These are phyloP conservation scores for Bombus soroeensis DNA, from an alignment of 1,140 invertebrate genomes.

Conservation along the genomic window DNA sequence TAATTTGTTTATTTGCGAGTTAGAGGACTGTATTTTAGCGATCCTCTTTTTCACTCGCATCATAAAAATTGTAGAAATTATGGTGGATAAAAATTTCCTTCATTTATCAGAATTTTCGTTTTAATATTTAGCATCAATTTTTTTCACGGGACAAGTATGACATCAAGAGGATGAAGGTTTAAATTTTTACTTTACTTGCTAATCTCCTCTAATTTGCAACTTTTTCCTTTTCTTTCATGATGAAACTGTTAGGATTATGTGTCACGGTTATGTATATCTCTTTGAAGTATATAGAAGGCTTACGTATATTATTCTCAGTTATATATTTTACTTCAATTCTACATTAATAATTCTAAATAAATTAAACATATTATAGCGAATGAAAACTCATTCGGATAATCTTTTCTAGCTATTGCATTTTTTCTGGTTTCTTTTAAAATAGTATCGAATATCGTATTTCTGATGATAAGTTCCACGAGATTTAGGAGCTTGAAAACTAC, in stretches of 20 bases:
- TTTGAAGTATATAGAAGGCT: neutral
- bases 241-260: neutral
- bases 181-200: neutral
- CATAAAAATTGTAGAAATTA: neutral
- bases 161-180: neutral
- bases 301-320: too few relatives aligned
- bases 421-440: neutral
- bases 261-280: neutral
- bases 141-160: neutral
- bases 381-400: too few relatives aligned
- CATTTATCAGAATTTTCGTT: neutral
- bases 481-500: slow-evolving; percentile 3
- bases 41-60: neutral
- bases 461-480: neutral
- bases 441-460: neutral
- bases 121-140: neutral
- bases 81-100: neutral
- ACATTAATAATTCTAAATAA: too few relatives aligned
- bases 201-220: neutral
- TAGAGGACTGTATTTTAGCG: too few relatives aligned
- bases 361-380: too few relatives aligned
- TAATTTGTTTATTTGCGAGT: neutral
- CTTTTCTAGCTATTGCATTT: neutral
- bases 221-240: neutral
- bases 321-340: too few relatives aligned